Percentiles rank a stretch among this genome's conserved stretches.
Evolutionary conservation across 2,797 vertebrate genomes (phyloP).

Genomic region (Sebastes reedi): DNA sequence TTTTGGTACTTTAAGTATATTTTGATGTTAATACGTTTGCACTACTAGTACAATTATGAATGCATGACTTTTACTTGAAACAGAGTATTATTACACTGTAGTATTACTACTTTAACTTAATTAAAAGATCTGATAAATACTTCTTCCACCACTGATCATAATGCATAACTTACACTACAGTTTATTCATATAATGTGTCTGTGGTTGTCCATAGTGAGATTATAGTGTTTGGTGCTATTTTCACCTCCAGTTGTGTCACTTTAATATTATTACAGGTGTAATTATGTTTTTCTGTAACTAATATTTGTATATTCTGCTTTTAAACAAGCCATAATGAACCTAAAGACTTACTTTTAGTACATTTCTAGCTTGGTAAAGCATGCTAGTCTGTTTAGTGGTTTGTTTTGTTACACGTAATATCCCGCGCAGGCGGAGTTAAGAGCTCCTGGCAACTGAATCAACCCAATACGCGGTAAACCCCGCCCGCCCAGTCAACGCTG

Average conservation of each 20-base stretch:
- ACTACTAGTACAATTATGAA: background rate
- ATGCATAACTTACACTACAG: background rate
- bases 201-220: background rate
- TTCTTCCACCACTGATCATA: background rate
- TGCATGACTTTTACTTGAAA: too few relatives aligned
- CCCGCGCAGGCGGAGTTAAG: background rate
- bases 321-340: background rate
- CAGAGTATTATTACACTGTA: background rate
- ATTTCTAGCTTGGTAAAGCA: background rate
- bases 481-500: background rate
- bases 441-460: fast-evolving
- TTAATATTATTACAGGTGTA: background rate
- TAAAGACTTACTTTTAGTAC: background rate
- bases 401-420: fast-evolving
- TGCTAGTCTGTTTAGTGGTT: background rate
- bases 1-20: too few relatives aligned
- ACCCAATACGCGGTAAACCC: background rate
- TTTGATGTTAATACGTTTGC: too few relatives aligned
- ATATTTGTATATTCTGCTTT: background rate
- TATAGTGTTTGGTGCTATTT: background rate
- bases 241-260: background rate
- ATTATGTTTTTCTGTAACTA: fast-evolving
- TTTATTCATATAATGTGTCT: background rate
- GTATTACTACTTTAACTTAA: background rate
- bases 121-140: background rate